Evolutionary conservation across 2,888 invertebrate species (phyloP), one percentile per base, ranked within the genome.

Genomic region (Drosophila colorata): DNA sequence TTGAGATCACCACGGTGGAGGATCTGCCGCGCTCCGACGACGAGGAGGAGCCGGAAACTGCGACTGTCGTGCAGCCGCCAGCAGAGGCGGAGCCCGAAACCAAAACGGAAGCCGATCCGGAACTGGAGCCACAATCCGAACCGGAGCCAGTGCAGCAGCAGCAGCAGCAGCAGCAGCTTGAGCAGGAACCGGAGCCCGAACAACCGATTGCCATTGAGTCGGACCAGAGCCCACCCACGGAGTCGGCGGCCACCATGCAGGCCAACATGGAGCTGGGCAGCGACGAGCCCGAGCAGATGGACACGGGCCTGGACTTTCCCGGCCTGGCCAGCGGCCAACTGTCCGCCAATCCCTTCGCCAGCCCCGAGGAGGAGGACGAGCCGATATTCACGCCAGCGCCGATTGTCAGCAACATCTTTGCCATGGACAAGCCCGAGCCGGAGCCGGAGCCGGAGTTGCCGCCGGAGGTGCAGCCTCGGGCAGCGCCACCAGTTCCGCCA

Each of bases 291-390:
- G 92, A 92, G 63, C 89, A 92, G 74, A 92, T 92, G 92, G 92
- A 92, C 61, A 92, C 91, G 0, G 91, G 90, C 0, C 67, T 92
- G 9, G 92, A 92, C 49, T 92, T 92, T 51, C 88, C 85, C 0
- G 88, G 73, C 0, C 71, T 88, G 3, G 82, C 90, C 4, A 92
- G 92, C 63, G 92, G 92, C 6, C 77, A 90, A 11, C 80, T 90
- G 4, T 92, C 92, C 0, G 92, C 93, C 46, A 94, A 94, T 91
- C 94, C 94, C 0, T 94, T 92, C 51, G 92, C 92, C 52, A 92
- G 92, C 56, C 92, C 92, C 4, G 93, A 94, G 47, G 82, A 90
- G 71, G 90, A 91, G 46, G 73, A 92, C 13, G 90, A 90, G 9
- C 55, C 67, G 13, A 78, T 78, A 0, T 90, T 84, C 52, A 88